phyloP scores from a whole-genome alignment of 1,140 invertebrate genomes.

The Mamestra configurata region DNA sequence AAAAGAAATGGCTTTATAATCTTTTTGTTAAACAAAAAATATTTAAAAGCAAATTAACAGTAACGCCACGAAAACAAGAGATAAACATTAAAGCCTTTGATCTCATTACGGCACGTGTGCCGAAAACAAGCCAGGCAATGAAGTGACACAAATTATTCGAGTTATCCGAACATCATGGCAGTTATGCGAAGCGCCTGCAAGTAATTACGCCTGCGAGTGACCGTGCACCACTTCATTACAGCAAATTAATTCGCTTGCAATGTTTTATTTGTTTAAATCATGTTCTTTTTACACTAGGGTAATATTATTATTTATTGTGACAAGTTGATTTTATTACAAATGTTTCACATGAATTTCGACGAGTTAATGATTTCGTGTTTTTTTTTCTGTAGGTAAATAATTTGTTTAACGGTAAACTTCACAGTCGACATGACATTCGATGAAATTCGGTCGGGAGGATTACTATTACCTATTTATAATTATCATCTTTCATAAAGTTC shows the following conservation, averaged over 20 bases:
- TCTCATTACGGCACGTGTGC: slow-evolving; percentile 8
- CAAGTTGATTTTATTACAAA: no score
- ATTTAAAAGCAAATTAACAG: background rate
- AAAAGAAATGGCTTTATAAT: no score
- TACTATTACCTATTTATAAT: no score
- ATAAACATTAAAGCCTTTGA: background rate
- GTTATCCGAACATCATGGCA: slow-evolving; percentile 13
- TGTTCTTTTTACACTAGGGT: background rate
- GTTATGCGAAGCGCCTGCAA: background rate
- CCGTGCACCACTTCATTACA: background rate
- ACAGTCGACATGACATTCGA: no score
- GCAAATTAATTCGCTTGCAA: background rate
- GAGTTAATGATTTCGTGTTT: no score
- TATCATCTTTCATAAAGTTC: no score
- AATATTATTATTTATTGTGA: background rate
- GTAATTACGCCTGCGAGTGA: slow-evolving; percentile 15
- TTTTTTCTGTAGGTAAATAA: no score
- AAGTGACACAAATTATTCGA: slow-evolving; percentile 21
- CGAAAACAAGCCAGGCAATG: background rate
- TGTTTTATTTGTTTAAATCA: background rate
- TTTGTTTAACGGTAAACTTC: no score
- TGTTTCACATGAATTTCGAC: no score
- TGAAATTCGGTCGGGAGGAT: no score
- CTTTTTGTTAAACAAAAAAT: no score
- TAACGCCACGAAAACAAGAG: background rate